Evolutionary conservation across 2,797 vertebrate genomes (phyloP).

Genomic region (Scyliorhinus canicula): DNA sequence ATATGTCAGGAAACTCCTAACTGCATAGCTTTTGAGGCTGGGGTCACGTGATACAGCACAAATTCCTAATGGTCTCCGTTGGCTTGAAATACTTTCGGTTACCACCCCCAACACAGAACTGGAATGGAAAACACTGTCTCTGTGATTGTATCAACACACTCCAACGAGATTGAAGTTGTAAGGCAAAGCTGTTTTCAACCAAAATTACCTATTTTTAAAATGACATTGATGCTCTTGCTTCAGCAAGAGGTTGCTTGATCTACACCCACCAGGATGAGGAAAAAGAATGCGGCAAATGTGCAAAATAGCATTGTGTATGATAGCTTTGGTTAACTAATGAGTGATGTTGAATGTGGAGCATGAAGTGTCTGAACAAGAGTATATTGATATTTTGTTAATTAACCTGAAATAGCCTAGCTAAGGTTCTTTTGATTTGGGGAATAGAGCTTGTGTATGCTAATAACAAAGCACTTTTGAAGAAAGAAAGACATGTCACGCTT

Average conservation of each 20-base stretch:
- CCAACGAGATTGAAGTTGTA: not conserved
- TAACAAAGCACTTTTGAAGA: not conserved
- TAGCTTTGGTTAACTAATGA: not conserved
- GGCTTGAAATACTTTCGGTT: too few relatives aligned
- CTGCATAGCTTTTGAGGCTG: too few relatives aligned
- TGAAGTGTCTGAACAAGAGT: not conserved
- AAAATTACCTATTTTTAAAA: not conserved
- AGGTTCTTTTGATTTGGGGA: not conserved
- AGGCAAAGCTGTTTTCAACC: not conserved
- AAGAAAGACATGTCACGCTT: not conserved
- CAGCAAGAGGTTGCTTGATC: not conserved
- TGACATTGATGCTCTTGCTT: not conserved
- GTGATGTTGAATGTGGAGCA: not conserved
- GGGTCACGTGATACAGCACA: too few relatives aligned
- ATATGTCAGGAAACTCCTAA: too few relatives aligned
- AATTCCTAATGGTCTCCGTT: too few relatives aligned
- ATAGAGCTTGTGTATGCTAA: not conserved
- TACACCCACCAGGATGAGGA: not conserved
- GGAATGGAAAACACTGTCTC: too few relatives aligned
- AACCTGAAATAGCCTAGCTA: not conserved
- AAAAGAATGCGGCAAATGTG: not conserved
- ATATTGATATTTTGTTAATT: constrained; percentile 8
- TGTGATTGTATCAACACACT: not conserved
- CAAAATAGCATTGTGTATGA: not conserved
- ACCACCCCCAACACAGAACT: too few relatives aligned